Conservation (phyloP, 2,113 vertebrate genomes). For the Oreochromis spilurus region DNA sequence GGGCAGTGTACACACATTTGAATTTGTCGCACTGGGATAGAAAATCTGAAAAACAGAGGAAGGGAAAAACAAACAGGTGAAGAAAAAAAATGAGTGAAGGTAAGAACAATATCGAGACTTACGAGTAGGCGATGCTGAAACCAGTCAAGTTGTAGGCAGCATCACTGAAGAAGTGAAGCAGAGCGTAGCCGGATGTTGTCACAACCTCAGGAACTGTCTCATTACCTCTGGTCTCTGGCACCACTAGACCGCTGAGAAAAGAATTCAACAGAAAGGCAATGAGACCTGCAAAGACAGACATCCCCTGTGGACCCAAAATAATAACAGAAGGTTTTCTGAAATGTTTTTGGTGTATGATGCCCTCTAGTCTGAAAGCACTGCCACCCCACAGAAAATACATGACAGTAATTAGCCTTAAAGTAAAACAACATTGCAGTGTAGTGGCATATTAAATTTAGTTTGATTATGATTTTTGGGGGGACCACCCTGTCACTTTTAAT, state of each 20-base stretch:
- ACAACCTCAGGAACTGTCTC: slow-evolving; percentile 93
- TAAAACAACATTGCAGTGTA: not conserved
- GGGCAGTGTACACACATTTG: not conserved
- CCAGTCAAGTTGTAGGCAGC: slow-evolving; percentile 95
- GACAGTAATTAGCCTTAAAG: slow-evolving; percentile 5
- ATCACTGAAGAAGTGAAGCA: slow-evolving; percentile 95
- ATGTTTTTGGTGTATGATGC: not conserved
- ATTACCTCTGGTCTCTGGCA: slow-evolving; percentile 83
- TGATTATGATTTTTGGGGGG: not conserved
- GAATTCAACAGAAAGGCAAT: not conserved
- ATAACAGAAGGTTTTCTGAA: not conserved
- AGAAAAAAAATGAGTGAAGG: not conserved
- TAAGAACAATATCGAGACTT: slow-evolving; percentile 37
- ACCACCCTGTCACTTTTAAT: not conserved
- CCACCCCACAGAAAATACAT: not conserved
- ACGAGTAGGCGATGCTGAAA: slow-evolving; percentile 95
- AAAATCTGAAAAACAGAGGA: not conserved
- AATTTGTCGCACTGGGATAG: not conserved
- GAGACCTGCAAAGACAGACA: not conserved
- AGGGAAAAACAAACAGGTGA: not conserved
- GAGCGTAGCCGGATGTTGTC: slow-evolving; percentile 88
- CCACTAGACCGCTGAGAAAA: slow-evolving; percentile 83
- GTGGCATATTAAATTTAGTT: not conserved
- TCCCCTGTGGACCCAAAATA: not conserved
- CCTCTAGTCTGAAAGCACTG: not conserved